phyloP scores from a whole-genome alignment of 2,113 vertebrate genomes.

The Polypterus bichir region DNA sequence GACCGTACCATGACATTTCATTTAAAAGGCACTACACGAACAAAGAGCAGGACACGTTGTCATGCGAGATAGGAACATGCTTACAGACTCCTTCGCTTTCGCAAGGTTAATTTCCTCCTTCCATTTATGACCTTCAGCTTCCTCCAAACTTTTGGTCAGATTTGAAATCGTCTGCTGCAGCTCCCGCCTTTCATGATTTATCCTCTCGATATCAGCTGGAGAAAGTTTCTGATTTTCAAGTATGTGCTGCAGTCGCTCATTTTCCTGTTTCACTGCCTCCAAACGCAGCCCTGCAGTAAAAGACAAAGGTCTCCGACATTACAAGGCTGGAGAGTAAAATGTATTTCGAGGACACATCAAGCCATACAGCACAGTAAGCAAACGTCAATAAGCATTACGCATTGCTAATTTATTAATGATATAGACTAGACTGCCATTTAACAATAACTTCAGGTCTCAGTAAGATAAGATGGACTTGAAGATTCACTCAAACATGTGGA shows the following conservation, averaged over 20 bases:
- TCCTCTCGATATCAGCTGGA: constrained; percentile 78
- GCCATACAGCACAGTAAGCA: too few relatives aligned
- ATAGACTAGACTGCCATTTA: too few relatives aligned
- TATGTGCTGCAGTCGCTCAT: constrained; percentile 54
- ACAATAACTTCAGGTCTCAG: too few relatives aligned
- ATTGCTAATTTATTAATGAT: too few relatives aligned
- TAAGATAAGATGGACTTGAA: too few relatives aligned
- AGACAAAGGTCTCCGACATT: not conserved
- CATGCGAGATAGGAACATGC: constrained; percentile 16
- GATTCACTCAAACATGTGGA: too few relatives aligned
- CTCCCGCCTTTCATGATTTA: constrained; percentile 81
- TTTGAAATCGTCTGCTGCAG: constrained; percentile 70
- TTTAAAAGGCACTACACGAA: too few relatives aligned
- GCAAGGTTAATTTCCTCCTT: constrained; percentile 79
- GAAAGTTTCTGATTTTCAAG: constrained; percentile 84
- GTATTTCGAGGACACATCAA: too few relatives aligned
- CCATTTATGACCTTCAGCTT: constrained; percentile 76
- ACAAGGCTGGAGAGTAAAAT: too few relatives aligned
- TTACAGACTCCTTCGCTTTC: constrained; percentile 75
- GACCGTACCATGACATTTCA: too few relatives aligned
- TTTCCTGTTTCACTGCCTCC: constrained; percentile 69
- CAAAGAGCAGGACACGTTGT: too few relatives aligned
- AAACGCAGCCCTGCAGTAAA: constrained; percentile 53
- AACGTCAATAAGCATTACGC: too few relatives aligned
- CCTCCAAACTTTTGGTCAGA: constrained; percentile 63